phyloP scores from a whole-genome alignment of 2,113 vertebrate genomes.

The Todiramphus saurophagus region DNA sequence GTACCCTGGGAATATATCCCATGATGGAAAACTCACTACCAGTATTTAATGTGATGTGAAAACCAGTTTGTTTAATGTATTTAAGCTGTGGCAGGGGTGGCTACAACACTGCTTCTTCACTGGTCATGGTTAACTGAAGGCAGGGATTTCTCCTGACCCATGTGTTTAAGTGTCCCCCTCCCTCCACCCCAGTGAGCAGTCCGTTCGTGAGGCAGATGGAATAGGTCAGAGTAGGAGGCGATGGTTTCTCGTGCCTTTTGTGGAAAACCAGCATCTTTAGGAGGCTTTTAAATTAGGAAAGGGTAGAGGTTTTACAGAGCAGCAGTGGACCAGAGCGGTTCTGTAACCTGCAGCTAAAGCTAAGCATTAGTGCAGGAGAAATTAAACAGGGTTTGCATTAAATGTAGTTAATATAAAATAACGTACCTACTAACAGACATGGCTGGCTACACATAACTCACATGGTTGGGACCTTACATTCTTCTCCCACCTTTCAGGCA shows the following conservation, averaged over 20 bases:
- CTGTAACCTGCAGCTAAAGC: not conserved
- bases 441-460: not conserved
- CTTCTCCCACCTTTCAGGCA: not conserved
- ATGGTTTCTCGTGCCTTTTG: not conserved
- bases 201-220: not conserved
- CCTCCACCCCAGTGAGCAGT: not conserved
- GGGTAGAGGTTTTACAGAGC: not conserved
- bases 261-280: not conserved
- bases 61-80: not conserved
- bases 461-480: not conserved
- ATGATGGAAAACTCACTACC: not conserved
- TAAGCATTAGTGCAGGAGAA: not conserved
- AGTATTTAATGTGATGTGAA: not conserved
- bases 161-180: rapidly evolving
- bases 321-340: not conserved
- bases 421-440: not conserved
- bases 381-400: not conserved
- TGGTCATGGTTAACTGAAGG: not conserved
- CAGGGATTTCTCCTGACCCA: not conserved
- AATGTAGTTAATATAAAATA: not conserved
- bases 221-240: not conserved
- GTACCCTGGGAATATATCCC: not conserved
- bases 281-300: not conserved
- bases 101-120: not conserved
- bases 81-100: not conserved